phyloP scores from a whole-genome alignment of 2,113 vertebrate species.

The Microtus oregoni region DNA sequence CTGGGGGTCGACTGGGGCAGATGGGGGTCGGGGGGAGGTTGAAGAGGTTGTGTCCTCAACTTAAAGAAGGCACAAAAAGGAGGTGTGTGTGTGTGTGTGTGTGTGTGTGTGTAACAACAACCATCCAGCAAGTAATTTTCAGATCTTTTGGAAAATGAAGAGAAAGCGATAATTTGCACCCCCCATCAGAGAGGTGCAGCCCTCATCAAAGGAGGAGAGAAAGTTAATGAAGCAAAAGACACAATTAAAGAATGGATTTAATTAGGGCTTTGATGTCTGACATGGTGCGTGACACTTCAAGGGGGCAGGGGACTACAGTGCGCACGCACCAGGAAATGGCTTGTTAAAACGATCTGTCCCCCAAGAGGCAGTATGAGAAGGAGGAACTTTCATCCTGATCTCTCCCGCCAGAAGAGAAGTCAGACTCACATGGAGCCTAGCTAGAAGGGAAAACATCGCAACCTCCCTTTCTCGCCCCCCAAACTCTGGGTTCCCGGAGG shows the following conservation, averaged over 20 bases:
- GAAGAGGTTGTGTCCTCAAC: not conserved
- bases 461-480: not conserved
- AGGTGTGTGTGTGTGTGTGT: not conserved
- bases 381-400: not conserved
- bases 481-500: not conserved
- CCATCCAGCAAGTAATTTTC: constrained; percentile 62
- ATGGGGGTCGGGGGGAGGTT: constrained; percentile 48
- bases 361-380: not conserved
- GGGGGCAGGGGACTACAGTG: not conserved
- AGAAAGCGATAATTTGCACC: constrained; percentile 72
- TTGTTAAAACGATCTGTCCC: constrained; percentile 80
- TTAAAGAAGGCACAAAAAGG: not conserved
- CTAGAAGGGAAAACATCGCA: not conserved
- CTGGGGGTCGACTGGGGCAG: constrained; percentile 60
- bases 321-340: constrained; percentile 63
- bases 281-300: constrained; percentile 85
- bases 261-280: constrained; percentile 92
- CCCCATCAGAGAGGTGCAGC: constrained; percentile 83
- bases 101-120: not conserved
- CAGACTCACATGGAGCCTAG: not conserved
- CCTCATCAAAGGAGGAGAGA: constrained; percentile 90
- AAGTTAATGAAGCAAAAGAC: constrained; percentile 88
- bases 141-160: constrained; percentile 85
- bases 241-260: constrained; percentile 90
- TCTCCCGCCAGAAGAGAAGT: not conserved